phyloP scores from a whole-genome alignment of 2,888 invertebrate genomes.

The Apotomis turbidana region DNA sequence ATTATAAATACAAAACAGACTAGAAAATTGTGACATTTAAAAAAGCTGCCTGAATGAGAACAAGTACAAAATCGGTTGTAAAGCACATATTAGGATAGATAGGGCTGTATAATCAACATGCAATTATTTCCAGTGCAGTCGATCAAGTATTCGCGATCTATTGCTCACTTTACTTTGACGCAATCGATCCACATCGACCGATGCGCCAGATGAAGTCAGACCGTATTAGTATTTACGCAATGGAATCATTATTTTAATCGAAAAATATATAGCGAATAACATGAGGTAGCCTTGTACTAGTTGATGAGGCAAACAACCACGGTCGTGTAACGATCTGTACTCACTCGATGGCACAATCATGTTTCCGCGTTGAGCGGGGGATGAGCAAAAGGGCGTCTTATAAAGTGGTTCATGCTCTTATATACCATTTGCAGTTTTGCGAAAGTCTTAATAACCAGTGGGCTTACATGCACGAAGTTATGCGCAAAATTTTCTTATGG shows the following conservation, averaged over 20 bases:
- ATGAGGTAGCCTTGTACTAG: constrained; percentile 54
- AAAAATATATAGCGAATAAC: constrained; percentile 45
- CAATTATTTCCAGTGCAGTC: background rate
- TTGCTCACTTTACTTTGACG: constrained; percentile 25
- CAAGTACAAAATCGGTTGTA: background rate
- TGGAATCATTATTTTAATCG: constrained; percentile 33
- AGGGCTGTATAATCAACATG: background rate
- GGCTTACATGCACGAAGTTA: no score
- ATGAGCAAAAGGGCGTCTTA: constrained; percentile 1
- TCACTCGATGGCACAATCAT: constrained; percentile 11
- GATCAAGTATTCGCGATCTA: background rate
- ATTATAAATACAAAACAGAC: no score
- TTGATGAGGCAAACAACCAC: constrained; percentile 25
- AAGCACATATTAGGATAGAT: background rate
- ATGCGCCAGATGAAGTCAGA: constrained; percentile 20
- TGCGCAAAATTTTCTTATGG: no score
- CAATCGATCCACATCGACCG: constrained; percentile 23
- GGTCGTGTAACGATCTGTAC: constrained; percentile 14
- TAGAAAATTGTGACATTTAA: no score
- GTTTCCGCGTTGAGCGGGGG: constrained; percentile 19
- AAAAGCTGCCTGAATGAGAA: no score
- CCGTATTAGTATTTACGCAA: constrained; percentile 26
- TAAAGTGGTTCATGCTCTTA: background rate
- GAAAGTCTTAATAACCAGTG: no score
- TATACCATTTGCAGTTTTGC: background rate